Conservation (phyloP, 1,140 invertebrate genomes). For the Achroia grisella region DNA sequence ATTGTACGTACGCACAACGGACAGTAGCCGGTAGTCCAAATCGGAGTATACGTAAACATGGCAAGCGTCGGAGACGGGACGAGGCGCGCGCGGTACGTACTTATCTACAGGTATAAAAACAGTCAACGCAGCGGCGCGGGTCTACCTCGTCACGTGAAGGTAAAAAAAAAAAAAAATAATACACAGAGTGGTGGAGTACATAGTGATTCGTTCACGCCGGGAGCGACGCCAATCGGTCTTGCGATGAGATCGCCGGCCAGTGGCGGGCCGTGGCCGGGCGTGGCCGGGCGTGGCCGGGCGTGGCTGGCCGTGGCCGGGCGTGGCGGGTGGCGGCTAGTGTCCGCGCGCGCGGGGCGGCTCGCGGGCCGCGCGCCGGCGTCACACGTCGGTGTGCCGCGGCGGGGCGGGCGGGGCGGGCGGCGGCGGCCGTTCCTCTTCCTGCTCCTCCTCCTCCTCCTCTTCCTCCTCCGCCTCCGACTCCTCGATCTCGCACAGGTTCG, state of each 20-base stretch:
- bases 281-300: background rate
- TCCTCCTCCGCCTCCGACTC: slow-evolving; percentile 85
- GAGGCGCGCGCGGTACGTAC: too few relatives aligned
- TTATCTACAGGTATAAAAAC: too few relatives aligned
- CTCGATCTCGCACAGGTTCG: slow-evolving; percentile 93
- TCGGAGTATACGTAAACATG: too few relatives aligned
- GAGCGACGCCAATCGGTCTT: too few relatives aligned
- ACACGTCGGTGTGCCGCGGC: slow-evolving; percentile 60
- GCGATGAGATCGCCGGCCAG: slow-evolving; percentile 1
- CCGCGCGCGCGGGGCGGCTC: slow-evolving; percentile 11
- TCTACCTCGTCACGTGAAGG: too few relatives aligned
- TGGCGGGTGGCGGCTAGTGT: background rate
- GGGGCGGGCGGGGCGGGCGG: slow-evolving; percentile 16
- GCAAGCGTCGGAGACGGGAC: too few relatives aligned
- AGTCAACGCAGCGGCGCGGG: too few relatives aligned
- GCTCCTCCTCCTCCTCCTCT: slow-evolving; percentile 10
- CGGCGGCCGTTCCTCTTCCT: slow-evolving; percentile 22
- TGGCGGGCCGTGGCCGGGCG: slow-evolving; percentile 3
- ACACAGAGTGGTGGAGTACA: too few relatives aligned
- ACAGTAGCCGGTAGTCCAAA: too few relatives aligned
- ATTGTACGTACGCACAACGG: too few relatives aligned
- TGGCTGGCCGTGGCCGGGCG: background rate
- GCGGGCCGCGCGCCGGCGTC: slow-evolving; percentile 47
- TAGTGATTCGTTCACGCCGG: too few relatives aligned
- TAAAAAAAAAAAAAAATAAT: too few relatives aligned